Conservation (phyloP, 1,140 invertebrate species). For the Metopolophium dirhodum region DNA sequence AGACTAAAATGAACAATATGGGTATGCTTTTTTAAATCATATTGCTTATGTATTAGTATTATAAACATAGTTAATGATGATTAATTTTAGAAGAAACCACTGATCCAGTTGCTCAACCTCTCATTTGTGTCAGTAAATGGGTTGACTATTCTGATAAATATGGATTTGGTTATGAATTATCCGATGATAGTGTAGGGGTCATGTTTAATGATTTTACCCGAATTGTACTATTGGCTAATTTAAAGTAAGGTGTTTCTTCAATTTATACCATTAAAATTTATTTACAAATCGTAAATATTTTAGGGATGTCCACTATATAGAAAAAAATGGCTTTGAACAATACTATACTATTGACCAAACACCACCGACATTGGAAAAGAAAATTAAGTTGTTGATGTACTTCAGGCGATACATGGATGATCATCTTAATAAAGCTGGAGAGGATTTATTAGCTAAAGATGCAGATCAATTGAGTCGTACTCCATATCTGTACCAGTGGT, state of each 20-base stretch:
- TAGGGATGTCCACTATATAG: conserved; percentile 97
- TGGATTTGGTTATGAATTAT: conserved; percentile 96
- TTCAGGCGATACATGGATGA: conserved; percentile 98
- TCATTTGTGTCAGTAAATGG: conserved; percentile 98
- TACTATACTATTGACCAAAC: conserved; percentile 87
- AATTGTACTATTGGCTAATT: conserved; percentile 85
- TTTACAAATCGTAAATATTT: conserved; percentile 60
- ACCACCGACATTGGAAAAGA: conserved; percentile 87
- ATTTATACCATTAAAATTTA: background rate
- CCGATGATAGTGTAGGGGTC: conserved; percentile 92
- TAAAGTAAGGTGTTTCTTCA: conserved; percentile 70
- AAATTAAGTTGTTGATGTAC: conserved; percentile 95
- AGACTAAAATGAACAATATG: conserved; percentile 5
- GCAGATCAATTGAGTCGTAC: conserved; percentile 87
- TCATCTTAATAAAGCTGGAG: conserved; percentile 93
- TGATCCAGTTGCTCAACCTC: conserved; percentile 89
- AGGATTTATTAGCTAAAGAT: conserved; percentile 77
- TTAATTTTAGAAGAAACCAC: conserved; percentile 81
- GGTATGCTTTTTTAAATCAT: background rate
- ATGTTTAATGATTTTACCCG: conserved; percentile 95
- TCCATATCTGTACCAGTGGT: conserved; percentile 95
- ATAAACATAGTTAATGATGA: background rate
- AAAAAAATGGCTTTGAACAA: conserved; percentile 83
- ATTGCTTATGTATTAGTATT: background rate
- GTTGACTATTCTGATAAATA: conserved; percentile 99